Evolutionary conservation across 2,113 vertebrate species (phyloP), one percentile per base, ranked within the genome.

Genomic region (Jacana jacana): DNA sequence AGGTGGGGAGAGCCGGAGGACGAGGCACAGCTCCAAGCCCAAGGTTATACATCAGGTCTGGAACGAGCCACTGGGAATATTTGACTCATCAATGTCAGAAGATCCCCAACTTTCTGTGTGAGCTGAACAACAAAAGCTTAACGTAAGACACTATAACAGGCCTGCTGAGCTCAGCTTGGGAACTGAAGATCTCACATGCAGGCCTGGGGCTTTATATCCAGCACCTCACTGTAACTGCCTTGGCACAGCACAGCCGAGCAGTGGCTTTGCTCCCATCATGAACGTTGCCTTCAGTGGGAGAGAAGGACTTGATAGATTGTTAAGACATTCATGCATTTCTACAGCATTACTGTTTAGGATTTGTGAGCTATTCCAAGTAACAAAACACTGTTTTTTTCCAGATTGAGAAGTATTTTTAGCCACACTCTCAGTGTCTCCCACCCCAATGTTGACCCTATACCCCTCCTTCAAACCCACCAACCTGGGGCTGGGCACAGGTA

Each of bases 71-170:
- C 69, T 30, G 75, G 73, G 68, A 69, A 55, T 81, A 86, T 70
- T 9, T 75, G 85, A 93, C 55, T 91, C 80, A 77, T 49, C 22
- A 6, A 2, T 35, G 40, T 39, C 82, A 93, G 66, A 69, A 69
- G 71, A 93, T 81, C 51, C 80, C 72, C 75, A 86, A 86, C 17
- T 71, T 93, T 68, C 64, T 5, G 0, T 22, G 64, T 73, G 49
- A 65, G 23, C 30, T 46, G 39, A 92, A 77, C 12, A 83, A 46
- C 35, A 33, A 66, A 82, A 86, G 31, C 64, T 71, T 57, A 37
- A 65, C 0, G 0, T 48, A 51, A 81, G 70, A 48, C 17, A 35
- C 60, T 22, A 0, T 16, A 83, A 81, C 0, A 0, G 49, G 22
- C 64, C 46, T 88, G 55, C 51, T 33, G 64, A 81, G 28, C 39